These are phyloP conservation scores for Subanguina moxae DNA, from an alignment of 1,140 invertebrate species.

Conservation along the genomic window DNA sequence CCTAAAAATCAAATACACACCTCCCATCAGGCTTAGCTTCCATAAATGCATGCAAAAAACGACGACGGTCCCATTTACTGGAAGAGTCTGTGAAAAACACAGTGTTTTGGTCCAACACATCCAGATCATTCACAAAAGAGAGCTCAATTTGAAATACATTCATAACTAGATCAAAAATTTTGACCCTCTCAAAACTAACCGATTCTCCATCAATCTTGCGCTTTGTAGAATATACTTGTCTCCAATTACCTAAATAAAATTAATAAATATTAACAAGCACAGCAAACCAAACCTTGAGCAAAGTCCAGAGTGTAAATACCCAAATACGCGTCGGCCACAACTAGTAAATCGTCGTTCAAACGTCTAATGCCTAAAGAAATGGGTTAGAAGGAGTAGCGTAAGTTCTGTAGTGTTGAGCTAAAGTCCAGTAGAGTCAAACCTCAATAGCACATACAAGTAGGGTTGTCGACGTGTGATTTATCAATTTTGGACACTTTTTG, in stretches of 20 bases:
- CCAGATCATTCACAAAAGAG: slow-evolving; percentile 46
- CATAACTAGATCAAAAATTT: not conserved
- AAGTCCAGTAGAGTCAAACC: no score
- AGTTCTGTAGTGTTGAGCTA: no score
- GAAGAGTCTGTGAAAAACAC: slow-evolving; percentile 50
- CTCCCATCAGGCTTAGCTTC: slow-evolving; percentile 59
- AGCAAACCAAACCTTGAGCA: slow-evolving; percentile 31
- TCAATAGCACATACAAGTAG: no score
- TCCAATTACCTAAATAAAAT: not conserved
- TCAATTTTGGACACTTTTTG: no score
- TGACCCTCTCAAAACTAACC: not conserved
- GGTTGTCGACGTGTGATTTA: no score
- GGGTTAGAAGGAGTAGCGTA: no score
- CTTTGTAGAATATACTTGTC: slow-evolving; percentile 32
- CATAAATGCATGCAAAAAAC: slow-evolving; percentile 59
- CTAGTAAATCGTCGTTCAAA: slow-evolving; percentile 40
- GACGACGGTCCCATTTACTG: slow-evolving; percentile 58
- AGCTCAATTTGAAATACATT: slow-evolving; percentile 5
- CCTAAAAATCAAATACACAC: slow-evolving; percentile 38
- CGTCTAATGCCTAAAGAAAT: slow-evolving; percentile 53
- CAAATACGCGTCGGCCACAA: slow-evolving; percentile 52
- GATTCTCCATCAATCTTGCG: slow-evolving; percentile 28
- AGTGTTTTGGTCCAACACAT: slow-evolving; percentile 38
- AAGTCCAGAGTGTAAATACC: slow-evolving; percentile 51
- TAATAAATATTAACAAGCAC: slow-evolving; percentile 9